A percentile compares a stretch with the other conserved stretches of the same genome.
Evolutionary conservation across 1,140 invertebrate genomes (phyloP).

Genomic region (Drosophila murphyi): DNA sequence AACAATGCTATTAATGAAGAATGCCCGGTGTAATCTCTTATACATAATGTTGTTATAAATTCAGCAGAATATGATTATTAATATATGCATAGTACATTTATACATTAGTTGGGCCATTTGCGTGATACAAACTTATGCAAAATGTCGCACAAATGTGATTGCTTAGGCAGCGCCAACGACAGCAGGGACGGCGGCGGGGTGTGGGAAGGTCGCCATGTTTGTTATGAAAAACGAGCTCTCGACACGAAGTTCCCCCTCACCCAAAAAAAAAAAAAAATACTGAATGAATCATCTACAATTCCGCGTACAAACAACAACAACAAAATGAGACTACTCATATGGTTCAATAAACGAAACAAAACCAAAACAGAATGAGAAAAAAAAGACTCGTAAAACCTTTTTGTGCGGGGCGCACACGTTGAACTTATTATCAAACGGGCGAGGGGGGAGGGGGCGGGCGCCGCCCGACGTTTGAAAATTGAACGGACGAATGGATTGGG

Average conservation of each 20-base stretch:
- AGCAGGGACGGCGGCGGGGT: not conserved
- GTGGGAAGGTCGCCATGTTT: constrained; percentile 32
- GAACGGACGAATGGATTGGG: constrained; percentile 29
- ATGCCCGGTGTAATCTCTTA: constrained; percentile 23
- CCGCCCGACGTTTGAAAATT: constrained; percentile 25
- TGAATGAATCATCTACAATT: constrained; percentile 71
- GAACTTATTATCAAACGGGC: constrained; percentile 56
- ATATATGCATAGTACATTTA: constrained; percentile 16
- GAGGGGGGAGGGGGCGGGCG: not conserved
- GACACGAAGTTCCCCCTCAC: constrained; percentile 51
- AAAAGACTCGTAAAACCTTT: constrained; percentile 64
- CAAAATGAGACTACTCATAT: constrained; percentile 48
- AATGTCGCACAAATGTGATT: constrained; percentile 32
- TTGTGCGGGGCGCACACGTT: constrained; percentile 54
- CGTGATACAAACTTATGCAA: constrained; percentile 46
- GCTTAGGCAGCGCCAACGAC: not conserved
- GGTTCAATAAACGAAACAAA: constrained; percentile 74
- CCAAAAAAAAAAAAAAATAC: constrained; percentile 5
- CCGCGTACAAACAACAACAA: constrained; percentile 63
- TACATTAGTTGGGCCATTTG: constrained; percentile 23
- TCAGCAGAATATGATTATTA: constrained; percentile 55
- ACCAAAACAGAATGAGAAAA: constrained; percentile 54
- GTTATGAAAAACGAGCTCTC: constrained; percentile 58
- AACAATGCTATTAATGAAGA: constrained; percentile 35
- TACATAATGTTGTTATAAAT: constrained; percentile 49